Evolutionary conservation across 2,888 invertebrate species (phyloP), one percentile per base, ranked within the genome.

Genomic region (Monochamus alternatus): DNA sequence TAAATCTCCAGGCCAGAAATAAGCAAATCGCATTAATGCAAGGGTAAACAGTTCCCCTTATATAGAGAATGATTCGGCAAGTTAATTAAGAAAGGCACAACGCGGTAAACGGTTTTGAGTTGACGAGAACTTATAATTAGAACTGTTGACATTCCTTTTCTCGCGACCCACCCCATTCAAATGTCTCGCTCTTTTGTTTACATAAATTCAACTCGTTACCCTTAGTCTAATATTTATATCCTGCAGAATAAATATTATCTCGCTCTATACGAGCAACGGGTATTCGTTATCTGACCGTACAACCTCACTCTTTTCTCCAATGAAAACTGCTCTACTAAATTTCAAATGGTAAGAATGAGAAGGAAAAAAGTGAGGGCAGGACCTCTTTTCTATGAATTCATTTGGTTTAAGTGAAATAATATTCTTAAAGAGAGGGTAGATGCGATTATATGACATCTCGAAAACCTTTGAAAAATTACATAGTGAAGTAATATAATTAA

Each of bases 61-160:
- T 51, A 59, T 30, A 52, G 51, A 52, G 51, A 62, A 68, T 67
- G 55, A 64, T 68, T 52, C 60, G 55, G 65, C 65, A 59, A 70
- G 75, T 63, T 71, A 71, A 75, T 71, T 62, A 70, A 59, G 66
- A 71, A 75, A 67, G 71, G 75, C 70, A 47, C 67, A 75, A 71
- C 71, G 65, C 44, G 70, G 51, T 75, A 75, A 71, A 75, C 64
- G 70, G 65, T 75, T 65, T 51, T 47, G 69, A 60, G 60, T 69
- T 78, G 78, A 78, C 80, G 78, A 74, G 71, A 77, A 78, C 73
- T 80, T 76, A 75, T 77, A 80, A 80, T 80, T 80, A 80, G 75
- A 75, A 77, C 62, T 77, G 73, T 76, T 79, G 77, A 79, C 79
- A 77, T 74, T 75, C 73, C 75, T 74, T 78, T 72, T 79, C 76